These are phyloP conservation scores for Scaptomyza polygonia DNA, from an alignment of 2,888 invertebrate genomes.

Conservation along the genomic window DNA sequence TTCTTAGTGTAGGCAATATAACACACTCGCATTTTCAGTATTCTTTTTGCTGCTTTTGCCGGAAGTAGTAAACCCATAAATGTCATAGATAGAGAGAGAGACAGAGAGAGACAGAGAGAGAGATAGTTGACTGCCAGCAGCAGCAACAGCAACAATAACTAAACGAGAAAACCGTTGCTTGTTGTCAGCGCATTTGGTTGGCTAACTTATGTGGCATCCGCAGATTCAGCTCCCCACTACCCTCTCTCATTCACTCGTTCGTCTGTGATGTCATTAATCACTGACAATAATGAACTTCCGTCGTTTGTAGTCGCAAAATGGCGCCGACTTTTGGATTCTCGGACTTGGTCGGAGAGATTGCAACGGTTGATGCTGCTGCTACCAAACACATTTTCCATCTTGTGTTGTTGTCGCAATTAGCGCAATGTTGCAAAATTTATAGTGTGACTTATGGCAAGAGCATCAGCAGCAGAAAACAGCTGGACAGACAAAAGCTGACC, in stretches of 20 bases:
- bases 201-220: constrained; percentile 70
- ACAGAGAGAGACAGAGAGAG: no score
- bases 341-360: constrained; percentile 28
- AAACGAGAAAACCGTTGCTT: constrained; percentile 24
- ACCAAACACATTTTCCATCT: not conserved
- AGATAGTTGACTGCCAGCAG: constrained; percentile 46
- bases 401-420: constrained; percentile 68
- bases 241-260: not conserved
- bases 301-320: constrained; percentile 70
- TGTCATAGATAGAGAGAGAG: constrained; percentile 42
- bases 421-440: constrained; percentile 81
- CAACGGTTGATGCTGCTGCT: constrained; percentile 19
- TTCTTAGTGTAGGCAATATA: constrained; percentile 4
- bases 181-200: constrained; percentile 53
- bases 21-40: constrained; percentile 4
- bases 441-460: constrained; percentile 74
- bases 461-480: constrained; percentile 25
- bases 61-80: constrained; percentile 75
- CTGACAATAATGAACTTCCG: constrained; percentile 84
- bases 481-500: constrained; percentile 38
- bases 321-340: constrained; percentile 50
- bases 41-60: constrained; percentile 26
- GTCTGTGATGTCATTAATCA: constrained; percentile 80
- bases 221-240: constrained; percentile 19
- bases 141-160: constrained; percentile 25